phyloP scores from a whole-genome alignment of 1,140 invertebrate genomes.

The Potamilus streckersoni region DNA sequence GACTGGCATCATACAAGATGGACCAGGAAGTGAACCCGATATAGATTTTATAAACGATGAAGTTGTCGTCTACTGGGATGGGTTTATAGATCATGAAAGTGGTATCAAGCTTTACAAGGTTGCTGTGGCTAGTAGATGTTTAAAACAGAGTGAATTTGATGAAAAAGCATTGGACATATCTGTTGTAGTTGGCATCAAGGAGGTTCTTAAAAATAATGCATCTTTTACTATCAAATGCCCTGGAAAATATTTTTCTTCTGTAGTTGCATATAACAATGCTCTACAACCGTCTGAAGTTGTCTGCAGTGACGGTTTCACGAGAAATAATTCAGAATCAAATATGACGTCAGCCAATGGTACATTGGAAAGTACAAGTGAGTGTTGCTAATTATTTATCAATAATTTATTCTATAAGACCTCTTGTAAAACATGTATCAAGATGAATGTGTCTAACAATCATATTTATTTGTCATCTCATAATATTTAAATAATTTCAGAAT shows the following conservation, averaged over 20 bases:
- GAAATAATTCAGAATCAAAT: slow-evolving; percentile 21
- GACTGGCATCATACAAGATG: slow-evolving; percentile 37
- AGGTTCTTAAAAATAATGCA: slow-evolving; percentile 1
- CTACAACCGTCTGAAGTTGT: slow-evolving; percentile 36
- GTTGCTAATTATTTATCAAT: too few relatives aligned
- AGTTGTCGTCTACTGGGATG: slow-evolving; percentile 35
- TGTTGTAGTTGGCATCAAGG: background rate
- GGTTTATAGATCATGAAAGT: slow-evolving; percentile 48
- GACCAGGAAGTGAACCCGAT: slow-evolving; percentile 15
- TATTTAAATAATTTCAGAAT: too few relatives aligned
- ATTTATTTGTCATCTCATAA: too few relatives aligned
- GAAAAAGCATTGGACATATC: background rate
- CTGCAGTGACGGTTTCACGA: slow-evolving; percentile 39
- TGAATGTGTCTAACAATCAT: too few relatives aligned
- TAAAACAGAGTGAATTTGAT: slow-evolving; percentile 16
- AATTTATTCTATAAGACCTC: too few relatives aligned
- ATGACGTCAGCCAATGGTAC: slow-evolving; percentile 16
- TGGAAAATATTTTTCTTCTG: slow-evolving; percentile 24
- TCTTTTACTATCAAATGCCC: slow-evolving; percentile 19
- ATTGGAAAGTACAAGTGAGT: too few relatives aligned
- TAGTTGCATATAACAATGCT: slow-evolving; percentile 40
- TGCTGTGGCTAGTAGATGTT: slow-evolving; percentile 23
- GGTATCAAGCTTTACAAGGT: slow-evolving; percentile 38
- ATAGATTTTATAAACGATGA: slow-evolving; percentile 40
- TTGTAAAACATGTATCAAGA: too few relatives aligned